Evolutionary conservation across 2,797 vertebrate species (phyloP).

Genomic region (Eurystomus glaucurus): DNA sequence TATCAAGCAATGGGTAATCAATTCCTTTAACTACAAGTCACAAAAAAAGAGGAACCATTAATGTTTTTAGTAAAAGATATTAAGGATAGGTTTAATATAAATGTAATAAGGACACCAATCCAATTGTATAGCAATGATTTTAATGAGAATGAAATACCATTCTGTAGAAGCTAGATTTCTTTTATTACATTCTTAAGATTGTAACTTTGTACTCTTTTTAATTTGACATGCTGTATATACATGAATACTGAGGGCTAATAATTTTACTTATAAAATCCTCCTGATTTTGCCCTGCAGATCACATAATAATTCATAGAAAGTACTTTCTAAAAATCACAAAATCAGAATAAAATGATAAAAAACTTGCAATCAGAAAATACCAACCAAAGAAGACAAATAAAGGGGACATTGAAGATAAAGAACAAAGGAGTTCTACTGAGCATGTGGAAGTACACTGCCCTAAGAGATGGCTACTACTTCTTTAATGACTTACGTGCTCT

Average conservation of each 20-base stretch:
- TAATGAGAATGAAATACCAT: slow-evolving; percentile 33
- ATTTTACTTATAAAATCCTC: background rate
- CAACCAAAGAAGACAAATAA: background rate
- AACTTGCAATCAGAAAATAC: background rate
- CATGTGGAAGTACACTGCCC: background rate
- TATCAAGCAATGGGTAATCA: background rate
- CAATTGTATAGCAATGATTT: slow-evolving; percentile 13
- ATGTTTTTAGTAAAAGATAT: slow-evolving; percentile 12
- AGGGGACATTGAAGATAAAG: background rate
- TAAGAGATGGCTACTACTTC: background rate
- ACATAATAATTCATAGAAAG: background rate
- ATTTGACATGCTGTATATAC: background rate
- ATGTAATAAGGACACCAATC: slow-evolving; percentile 10
- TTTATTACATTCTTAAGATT: slow-evolving; percentile 29
- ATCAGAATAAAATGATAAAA: background rate
- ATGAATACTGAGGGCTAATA: background rate
- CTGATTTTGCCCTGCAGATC: background rate
- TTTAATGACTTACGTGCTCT: background rate
- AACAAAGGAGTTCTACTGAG: background rate
- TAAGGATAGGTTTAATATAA: slow-evolving; percentile 28
- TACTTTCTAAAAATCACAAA: background rate
- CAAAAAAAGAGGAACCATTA: background rate
- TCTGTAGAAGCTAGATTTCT: slow-evolving; percentile 16
- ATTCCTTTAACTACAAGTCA: background rate
- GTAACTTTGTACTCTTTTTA: background rate